Conservation (phyloP, 2,888 invertebrate genomes). For the Argyra leucocephala region DNA sequence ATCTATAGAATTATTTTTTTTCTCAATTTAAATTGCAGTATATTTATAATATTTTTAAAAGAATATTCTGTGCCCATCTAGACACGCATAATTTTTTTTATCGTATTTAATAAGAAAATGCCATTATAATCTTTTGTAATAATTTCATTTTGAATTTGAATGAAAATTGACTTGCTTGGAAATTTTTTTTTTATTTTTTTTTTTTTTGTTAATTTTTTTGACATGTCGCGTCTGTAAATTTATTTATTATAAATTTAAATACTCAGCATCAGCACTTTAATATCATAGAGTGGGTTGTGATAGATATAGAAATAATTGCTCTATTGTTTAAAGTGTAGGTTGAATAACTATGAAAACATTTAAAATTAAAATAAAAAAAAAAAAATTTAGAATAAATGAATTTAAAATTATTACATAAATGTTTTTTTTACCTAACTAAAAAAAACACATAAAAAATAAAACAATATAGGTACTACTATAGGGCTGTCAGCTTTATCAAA, state of each 20-base stretch:
- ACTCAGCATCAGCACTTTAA: not conserved
- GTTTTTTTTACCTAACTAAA: too few relatives aligned
- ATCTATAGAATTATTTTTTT: too few relatives aligned
- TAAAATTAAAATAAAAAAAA: not conserved
- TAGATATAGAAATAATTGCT: constrained; percentile 2
- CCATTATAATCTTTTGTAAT: not conserved
- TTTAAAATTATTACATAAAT: not conserved
- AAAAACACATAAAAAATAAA: too few relatives aligned
- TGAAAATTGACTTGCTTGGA: constrained; percentile 1
- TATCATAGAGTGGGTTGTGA: not conserved
- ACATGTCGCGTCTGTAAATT: not conserved
- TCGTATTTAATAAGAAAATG: too few relatives aligned
- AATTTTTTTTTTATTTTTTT: not conserved
- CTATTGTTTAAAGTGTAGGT: constrained; percentile 3
- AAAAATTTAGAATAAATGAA: not conserved
- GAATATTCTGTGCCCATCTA: too few relatives aligned
- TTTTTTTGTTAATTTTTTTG: not conserved
- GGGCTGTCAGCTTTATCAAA: too few relatives aligned
- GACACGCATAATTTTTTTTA: too few relatives aligned
- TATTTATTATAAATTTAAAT: not conserved
- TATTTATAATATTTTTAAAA: too few relatives aligned
- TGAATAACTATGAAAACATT: not conserved
- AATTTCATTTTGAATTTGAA: not conserved
- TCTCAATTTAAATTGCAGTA: too few relatives aligned
- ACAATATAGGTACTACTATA: too few relatives aligned